Evolutionary conservation across 2,888 invertebrate species (phyloP), one percentile per base, ranked within the genome.

Genomic region (Matsumyia berberina): DNA sequence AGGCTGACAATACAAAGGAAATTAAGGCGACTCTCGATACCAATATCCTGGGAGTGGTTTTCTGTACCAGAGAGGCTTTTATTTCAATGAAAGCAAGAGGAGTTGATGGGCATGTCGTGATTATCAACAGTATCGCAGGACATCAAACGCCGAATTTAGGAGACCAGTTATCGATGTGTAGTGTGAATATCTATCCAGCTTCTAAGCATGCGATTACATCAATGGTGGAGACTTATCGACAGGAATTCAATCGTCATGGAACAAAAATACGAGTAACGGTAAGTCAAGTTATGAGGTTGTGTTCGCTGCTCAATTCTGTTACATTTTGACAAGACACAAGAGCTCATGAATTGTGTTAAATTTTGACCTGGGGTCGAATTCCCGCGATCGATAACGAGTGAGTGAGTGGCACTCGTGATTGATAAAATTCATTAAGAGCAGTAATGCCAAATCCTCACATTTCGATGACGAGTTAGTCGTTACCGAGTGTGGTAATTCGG

Each of bases 51-150:
- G 93, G 92, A 0, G 88, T 92, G 0, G 88, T 92, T 0, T 87
- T 92, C 82, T 93, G 93, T 87, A 91, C 93, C 0, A 91, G 93
- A 0, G 92, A 91, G 70, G 93, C 92, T 0, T 90, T 93, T 39
- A 89, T 89, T 0, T 93, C 93, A 0, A 93, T 93, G 93, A 91
- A 89, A 46, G 78, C 86, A 0, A 89, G 90, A 5, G 88, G 91
- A 11, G 77, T 88, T 17, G 92, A 93, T 77, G 93, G 93, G 0
- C 93, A 93, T 86, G 90, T 93, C 11, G 89, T 94, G 17, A 90
- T 92, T n/a, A 90, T 93, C 4, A 93, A 92, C 66, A 91, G 92
- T 57, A 31, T 90, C n/a, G 86, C 85, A 0, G 92, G 91, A 0
- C 92, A 92, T 53, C 2, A 2, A 0, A 1, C 89, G 0, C 88